These are phyloP conservation scores for Cromileptes altivelis DNA, from an alignment of 2,113 vertebrate genomes.

Conservation along the genomic window DNA sequence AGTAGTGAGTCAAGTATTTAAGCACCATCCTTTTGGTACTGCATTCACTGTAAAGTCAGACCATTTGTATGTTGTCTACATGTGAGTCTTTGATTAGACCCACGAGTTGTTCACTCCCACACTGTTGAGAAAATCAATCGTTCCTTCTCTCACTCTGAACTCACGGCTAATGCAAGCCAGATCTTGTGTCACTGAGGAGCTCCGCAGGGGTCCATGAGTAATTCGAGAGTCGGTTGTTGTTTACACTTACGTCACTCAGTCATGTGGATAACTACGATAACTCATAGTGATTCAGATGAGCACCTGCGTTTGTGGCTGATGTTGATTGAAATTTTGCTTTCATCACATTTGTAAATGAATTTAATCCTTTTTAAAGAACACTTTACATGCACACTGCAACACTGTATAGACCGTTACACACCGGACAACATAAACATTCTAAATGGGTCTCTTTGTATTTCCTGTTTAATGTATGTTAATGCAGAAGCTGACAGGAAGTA, in stretches of 20 bases:
- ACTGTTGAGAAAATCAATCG: slow-evolving; percentile 14
- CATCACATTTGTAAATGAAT: background rate
- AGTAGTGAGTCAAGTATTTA: background rate
- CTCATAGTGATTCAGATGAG: background rate
- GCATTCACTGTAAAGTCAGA: background rate
- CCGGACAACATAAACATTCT: too few relatives aligned
- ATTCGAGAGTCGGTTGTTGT: slow-evolving; percentile 11
- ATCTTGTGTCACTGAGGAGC: slow-evolving; percentile 8
- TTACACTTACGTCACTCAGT: slow-evolving; percentile 8
- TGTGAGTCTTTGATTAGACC: slow-evolving; percentile 16
- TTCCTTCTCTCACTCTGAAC: slow-evolving; percentile 40
- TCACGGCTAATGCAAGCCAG: background rate
- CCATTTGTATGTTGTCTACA: background rate
- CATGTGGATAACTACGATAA: background rate
- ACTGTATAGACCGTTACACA: too few relatives aligned
- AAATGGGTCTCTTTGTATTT: too few relatives aligned
- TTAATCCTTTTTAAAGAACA: background rate
- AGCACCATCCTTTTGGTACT: background rate
- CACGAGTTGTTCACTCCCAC: background rate
- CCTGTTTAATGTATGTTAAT: too few relatives aligned
- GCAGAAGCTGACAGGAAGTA: too few relatives aligned
- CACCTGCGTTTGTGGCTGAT: background rate
- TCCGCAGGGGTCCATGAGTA: slow-evolving; percentile 22
- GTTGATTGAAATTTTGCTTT: background rate
- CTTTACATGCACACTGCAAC: background rate